Percentiles rank a stretch among this genome's conserved stretches.
Evolutionary conservation across 2,113 vertebrate species (phyloP).

Genomic region (Capreolus pygargus): DNA sequence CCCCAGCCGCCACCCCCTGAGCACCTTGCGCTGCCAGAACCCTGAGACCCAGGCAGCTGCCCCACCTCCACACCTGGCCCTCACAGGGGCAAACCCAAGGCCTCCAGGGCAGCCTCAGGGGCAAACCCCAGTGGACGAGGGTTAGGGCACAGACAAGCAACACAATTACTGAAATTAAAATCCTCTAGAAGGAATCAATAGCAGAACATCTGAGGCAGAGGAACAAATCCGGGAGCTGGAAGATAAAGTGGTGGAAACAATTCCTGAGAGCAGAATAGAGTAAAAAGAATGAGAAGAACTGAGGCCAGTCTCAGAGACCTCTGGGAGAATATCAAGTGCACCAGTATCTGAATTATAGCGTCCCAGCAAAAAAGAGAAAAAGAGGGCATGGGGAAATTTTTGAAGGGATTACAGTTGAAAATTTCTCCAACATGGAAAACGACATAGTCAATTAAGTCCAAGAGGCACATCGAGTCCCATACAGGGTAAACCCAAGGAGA

Average conservation of each 20-base stretch:
- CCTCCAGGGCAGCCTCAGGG: not conserved
- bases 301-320: not conserved
- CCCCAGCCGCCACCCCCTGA: fast-evolving
- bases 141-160: not conserved
- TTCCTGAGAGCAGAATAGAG: not conserved
- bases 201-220: not conserved
- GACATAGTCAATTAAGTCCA: not conserved
- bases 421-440: not conserved
- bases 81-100: not conserved
- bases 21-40: not conserved
- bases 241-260: not conserved
- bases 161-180: not conserved
- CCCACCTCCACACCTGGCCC: not conserved
- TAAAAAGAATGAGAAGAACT: not conserved
- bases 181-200: not conserved
- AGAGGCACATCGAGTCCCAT: not conserved
- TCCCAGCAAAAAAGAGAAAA: not conserved
- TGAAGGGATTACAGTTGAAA: not conserved
- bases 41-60: not conserved
- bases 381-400: not conserved
- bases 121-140: not conserved
- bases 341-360: not conserved
- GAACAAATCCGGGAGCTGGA: not conserved
- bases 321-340: not conserved
- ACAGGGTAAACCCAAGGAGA: not conserved